phyloP scores from a whole-genome alignment of 2,113 vertebrate genomes.

The Theristicus caerulescens region DNA sequence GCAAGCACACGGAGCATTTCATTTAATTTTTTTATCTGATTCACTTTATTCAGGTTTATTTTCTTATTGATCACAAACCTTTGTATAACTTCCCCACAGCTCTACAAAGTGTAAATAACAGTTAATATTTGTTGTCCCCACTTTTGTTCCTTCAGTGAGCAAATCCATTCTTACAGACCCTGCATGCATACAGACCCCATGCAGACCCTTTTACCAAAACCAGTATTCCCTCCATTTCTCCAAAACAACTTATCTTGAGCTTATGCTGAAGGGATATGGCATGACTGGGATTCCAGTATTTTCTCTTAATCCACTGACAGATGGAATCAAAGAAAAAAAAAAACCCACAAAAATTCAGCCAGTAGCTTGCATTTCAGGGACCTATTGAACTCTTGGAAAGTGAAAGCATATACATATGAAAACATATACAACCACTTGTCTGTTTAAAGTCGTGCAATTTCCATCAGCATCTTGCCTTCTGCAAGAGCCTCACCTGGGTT shows the following conservation, averaged over 20 bases:
- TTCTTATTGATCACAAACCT: background rate
- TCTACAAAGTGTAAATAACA: background rate
- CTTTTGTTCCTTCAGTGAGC: background rate
- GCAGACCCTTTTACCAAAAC: background rate
- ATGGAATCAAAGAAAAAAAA: background rate
- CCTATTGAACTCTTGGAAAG: background rate
- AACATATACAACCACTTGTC: background rate
- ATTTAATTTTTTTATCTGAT: background rate
- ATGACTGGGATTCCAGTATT: background rate
- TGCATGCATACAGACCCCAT: no score
- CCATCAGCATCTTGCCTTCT: background rate
- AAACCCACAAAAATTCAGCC: background rate
- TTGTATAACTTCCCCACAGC: background rate
- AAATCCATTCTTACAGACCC: background rate
- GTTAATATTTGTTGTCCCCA: background rate
- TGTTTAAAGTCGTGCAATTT: background rate
- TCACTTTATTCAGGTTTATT: background rate
- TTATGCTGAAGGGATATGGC: background rate
- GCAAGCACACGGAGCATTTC: background rate
- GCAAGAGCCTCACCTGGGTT: background rate
- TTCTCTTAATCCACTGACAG: background rate
- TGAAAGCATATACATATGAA: background rate
- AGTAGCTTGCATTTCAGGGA: background rate
- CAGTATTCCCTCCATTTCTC: background rate
- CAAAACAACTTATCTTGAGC: background rate